Base-by-base conservation (phyloP, 2,888 invertebrate genomes). In the Hyppa rectilinea region DNA sequence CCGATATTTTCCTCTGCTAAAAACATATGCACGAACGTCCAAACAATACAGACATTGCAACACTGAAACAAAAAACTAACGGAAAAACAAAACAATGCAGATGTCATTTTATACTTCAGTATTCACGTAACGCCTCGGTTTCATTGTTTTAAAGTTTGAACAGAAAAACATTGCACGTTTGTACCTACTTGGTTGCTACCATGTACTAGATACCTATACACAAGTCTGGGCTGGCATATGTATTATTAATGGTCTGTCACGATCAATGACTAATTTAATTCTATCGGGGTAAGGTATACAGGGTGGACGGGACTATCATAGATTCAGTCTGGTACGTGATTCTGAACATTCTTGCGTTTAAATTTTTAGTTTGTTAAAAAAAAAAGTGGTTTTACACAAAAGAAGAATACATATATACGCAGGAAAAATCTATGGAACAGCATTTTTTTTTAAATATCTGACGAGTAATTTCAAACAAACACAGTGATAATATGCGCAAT, bases 61-160 rank as follows among this genome's bases (percentile, higher is more conserved):
- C 50, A 58, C 29, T 56, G 60, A 58, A 81, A 76, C 70, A 76
- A 66, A 82, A 82, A 72, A 63, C 47, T 52, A 78, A 67, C 71
- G 62, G 74, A 73, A 75, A 69, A 75, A 65, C 71, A 60, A 49
- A 72, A 79, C 79, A 82, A 81, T 68, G 52, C 31, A 65, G 53
- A 69, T 71, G 55, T 56, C 72, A 75, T 76, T 56, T 82, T 14
- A 50, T 56, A 73, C 61, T 70, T 74, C 58, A 76, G 75, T 68
- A 63, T 71, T 70, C 73, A 63, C 47, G 36, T 47, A 59, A 62
- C 60, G 68, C 52, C 56, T 73, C 66, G 62, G 59, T 65, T 69
- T 65, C 66, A 76, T 74, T 74, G 74, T 71, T 68, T 68, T 31
- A 58, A n/a, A 60, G 29, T 75, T 72, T 52, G 26, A 43, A 63